Evolutionary conservation across 2,113 vertebrate species (phyloP).

Genomic region (Prietella phreatophila): DNA sequence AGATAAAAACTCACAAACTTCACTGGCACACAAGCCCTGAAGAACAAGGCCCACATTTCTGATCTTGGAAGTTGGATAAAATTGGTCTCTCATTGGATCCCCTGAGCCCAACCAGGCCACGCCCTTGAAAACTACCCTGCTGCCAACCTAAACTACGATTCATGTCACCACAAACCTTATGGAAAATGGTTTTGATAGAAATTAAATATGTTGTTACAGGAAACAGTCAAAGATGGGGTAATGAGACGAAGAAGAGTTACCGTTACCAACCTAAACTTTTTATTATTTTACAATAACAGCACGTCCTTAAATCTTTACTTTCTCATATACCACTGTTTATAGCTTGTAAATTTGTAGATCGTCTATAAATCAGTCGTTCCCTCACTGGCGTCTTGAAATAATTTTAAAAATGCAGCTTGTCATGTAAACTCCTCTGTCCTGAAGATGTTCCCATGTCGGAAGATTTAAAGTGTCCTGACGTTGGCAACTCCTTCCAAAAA

Average conservation of each 20-base stretch:
- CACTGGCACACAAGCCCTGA: neutral
- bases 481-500: neutral
- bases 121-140: neutral
- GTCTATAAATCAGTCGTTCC: neutral
- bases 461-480: neutral
- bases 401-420: neutral
- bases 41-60: neutral
- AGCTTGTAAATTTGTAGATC: neutral
- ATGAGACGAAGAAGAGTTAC: too few relatives aligned
- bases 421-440: neutral
- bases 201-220: neutral
- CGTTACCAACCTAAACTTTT: neutral
- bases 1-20: neutral
- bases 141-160: neutral
- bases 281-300: neutral
- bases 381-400: neutral
- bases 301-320: neutral
- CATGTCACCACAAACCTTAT: neutral
- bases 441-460: neutral
- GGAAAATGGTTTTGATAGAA: neutral
- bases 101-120: too few relatives aligned
- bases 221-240: neutral
- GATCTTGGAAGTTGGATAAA: too few relatives aligned
- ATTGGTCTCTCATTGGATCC: too few relatives aligned
- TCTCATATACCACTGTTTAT: neutral